Base-by-base conservation (phyloP, 1,140 invertebrate species). In the Drosophila orena region DNA sequence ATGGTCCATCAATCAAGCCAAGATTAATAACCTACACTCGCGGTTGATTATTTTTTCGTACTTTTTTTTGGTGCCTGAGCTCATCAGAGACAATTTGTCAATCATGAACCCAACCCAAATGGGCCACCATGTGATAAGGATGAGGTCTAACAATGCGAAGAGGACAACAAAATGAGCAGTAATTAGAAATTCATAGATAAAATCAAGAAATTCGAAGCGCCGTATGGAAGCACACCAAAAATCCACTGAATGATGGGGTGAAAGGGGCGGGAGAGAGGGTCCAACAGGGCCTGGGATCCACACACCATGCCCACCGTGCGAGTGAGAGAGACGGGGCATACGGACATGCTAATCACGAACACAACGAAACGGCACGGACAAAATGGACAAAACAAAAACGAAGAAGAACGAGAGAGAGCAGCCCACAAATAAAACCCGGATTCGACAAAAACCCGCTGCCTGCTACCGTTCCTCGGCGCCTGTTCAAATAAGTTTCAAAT, bases 401-500 rank as follows among this genome's bases (percentile, higher is more conserved):
- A 65, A 53, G 24, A 55, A 68, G 40, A 66, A 77, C 60, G 49
- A 65, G 50, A 43, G 12, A 12, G 14, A 38, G 14, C 14, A 24
- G 4, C 22, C 22, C 22, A 24, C 22, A 24, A 24, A 64, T 43
- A 71, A 60, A 72, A 64, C 38, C 46, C 57, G 58, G 58, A 56
- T 50, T 54, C 50, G 64, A 73, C 42, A 68, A 66, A 73, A 68
- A 70, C 7, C 30, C 49, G 42, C 20, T 17, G 46, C 43, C 50
- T 68, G 35, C 65, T 90, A 57, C 65, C 86, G 60, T 66, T 85
- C 73, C 78, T 91, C 47, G 62, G 76, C 90, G 90, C 90, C 90
- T 89, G 90, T 81, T 91, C 79, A 91, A 91, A 91, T 91, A 91
- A 91, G 90, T 91, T 91, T 91, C 90, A 91, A 90, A 91, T 91